Evolutionary conservation across 1,140 invertebrate genomes (phyloP), one percentile per base, ranked within the genome.

Genomic region (Sminthurinus signatus): DNA sequence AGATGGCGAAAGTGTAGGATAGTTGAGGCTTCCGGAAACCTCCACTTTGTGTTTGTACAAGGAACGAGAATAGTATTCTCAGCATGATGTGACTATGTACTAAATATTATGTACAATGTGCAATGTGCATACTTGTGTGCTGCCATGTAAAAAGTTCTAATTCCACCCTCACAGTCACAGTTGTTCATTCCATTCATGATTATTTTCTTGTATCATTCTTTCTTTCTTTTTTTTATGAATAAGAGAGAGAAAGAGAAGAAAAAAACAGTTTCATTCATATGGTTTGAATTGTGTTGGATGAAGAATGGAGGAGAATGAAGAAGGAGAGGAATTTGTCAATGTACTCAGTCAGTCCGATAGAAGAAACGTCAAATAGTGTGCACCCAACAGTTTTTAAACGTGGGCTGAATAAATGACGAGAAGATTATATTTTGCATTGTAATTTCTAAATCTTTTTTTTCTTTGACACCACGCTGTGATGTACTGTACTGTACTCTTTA

Each of bases 341-440:
- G 50, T 23, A 27, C 2, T 29, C 50, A 52, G 4, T 14, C 5
- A 46, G 44, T 36, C 5, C 15, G 32, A 36, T 36, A 15, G 5
- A 15, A 36, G 44, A 48, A 19, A 19, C 44, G 44, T 48, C 44
- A 48, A 48, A 48, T 48, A n/a, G 44, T 48, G 44, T 12, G 44
- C 44, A 48, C 44, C 19, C 15, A 52, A 25, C 14, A 52, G 21
- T 29, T 52, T n/a, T 29, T 28, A 52, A 52, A 42, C 54, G 54
- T 56, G 54, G 29, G n/a, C 2, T 36, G 54, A 56, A 56, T 56
- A 31, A 56, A 56, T 36, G 54, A 56, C 29, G 17, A 12, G 23
- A 31, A 56, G 54, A 56, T 56, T 56, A 56, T 27, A 42, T 32
- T 56, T 56, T 56, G 29, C 36, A 32, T 42, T 56, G 54, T 56